Evolutionary conservation across 1,140 invertebrate genomes (phyloP), one percentile per base, ranked within the genome.

Genomic region (Radopholus similis): DNA sequence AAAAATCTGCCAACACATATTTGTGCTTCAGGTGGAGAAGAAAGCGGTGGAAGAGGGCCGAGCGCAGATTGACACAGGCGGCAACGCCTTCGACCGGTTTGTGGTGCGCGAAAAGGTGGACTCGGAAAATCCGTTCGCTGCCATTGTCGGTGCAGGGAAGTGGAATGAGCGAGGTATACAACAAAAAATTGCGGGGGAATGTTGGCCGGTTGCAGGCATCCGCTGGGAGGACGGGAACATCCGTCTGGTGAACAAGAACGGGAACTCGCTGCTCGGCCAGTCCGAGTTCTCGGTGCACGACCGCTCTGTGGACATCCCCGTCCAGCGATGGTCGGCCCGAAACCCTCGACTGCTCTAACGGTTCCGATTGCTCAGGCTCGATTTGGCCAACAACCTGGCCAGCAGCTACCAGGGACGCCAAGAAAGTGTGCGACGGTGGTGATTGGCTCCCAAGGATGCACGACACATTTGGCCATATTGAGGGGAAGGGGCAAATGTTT

Each of bases 171-270:
- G 51, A 34, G 71, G 70, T 72, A 23, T 6, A 1, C 8, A 23
- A 44, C n/a, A 11, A 18, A 44, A 28, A 26, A 23, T 47, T 1
- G 2, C 13, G 13, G 23, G 15, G 2, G 13, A 26, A 58, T 40
- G 34, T 28, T 28, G 21, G 15, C 32, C 26, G 8, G 15, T 28
- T 75, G 38, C 28, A 75, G 72, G 73, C 28, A 56, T 75, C 15
- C 62, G 76, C 68, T 75, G 74, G 74, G 57, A 77, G 3, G 63
- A 76, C 51, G 74, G 74, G 5, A 77, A 76, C 57, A 44, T 76
- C n/a, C 47, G 49, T 21, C 53, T 76, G 4, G 74, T 76, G 21
- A 75, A 76, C 34, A 74, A 70, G 32, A 65, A 62, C 35, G 74
- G 74, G 11, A 76, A 76, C 51, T 57, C 70, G 15, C 18, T 76